These are phyloP conservation scores for Apocheima hispidaria DNA, from an alignment of 2,888 invertebrate genomes.

Conservation along the genomic window DNA sequence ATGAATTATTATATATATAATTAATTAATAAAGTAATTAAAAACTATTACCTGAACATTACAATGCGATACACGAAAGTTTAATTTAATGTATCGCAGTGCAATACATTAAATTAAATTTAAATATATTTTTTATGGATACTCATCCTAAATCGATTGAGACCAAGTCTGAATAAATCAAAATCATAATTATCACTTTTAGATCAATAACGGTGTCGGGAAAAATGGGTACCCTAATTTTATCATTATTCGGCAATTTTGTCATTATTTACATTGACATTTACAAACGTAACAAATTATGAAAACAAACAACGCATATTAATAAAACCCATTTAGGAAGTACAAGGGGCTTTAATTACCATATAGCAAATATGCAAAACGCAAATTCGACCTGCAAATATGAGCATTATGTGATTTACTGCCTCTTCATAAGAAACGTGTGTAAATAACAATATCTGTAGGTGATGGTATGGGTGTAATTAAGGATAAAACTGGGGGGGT, in stretches of 20 bases:
- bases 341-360: conserved; percentile 57
- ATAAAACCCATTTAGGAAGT: conserved; percentile 35
- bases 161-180: too few relatives aligned
- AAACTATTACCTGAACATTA: too few relatives aligned
- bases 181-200: too few relatives aligned
- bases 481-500: background rate
- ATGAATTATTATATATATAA: too few relatives aligned
- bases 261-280: background rate
- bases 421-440: conserved; percentile 69
- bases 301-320: conserved; percentile 35
- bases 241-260: background rate
- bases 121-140: too few relatives aligned
- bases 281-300: conserved; percentile 20
- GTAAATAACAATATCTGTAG: conserved; percentile 66
- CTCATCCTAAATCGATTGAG: too few relatives aligned
- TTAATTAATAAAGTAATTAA: too few relatives aligned
- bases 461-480: background rate
- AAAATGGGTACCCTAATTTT: background rate
- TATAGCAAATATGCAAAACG: conserved; percentile 62
- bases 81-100: too few relatives aligned
- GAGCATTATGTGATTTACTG: conserved; percentile 66
- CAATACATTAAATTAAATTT: too few relatives aligned
- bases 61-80: too few relatives aligned
- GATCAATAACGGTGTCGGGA: background rate
- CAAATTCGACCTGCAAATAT: conserved; percentile 56